A percentile compares a stretch with the other conserved stretches of the same genome.
Conservation (phyloP, 2,113 vertebrate genomes). For the Antennarius striatus region DNA sequence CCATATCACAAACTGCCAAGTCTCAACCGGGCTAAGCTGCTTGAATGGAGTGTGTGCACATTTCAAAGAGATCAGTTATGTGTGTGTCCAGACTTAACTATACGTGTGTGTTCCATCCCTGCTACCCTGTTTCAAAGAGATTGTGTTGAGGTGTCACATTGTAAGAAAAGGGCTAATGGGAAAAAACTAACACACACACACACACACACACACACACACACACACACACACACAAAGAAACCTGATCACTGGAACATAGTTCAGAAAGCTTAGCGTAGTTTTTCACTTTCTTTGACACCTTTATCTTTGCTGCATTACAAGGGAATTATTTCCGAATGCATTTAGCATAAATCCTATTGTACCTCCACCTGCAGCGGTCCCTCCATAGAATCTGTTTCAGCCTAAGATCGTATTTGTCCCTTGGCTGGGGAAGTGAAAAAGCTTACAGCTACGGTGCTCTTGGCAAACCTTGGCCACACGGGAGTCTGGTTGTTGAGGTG, state of each 20-base stretch:
- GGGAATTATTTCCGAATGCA: slow-evolving; percentile 31
- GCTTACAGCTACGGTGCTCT: slow-evolving; percentile 6
- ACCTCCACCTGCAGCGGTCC: neutral
- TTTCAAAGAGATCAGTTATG: slow-evolving; percentile 66
- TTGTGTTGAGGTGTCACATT: slow-evolving; percentile 45
- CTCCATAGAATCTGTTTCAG: slow-evolving; percentile 5
- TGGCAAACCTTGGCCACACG: neutral
- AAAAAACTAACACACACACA: slow-evolving; percentile 2
- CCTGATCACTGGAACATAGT: slow-evolving; percentile 19
- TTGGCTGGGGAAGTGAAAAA: neutral
- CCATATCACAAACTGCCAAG: slow-evolving; percentile 42
- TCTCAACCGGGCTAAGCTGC: slow-evolving; percentile 53
- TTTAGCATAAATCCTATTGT: slow-evolving; percentile 32
- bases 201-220: no score
- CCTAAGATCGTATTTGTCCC: slow-evolving; percentile 25
- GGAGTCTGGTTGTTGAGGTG: neutral
- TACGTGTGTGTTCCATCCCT: slow-evolving; percentile 14
- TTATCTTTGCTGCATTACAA: slow-evolving; percentile 27
- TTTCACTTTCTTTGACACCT: slow-evolving; percentile 16
- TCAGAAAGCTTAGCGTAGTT: slow-evolving; percentile 26
- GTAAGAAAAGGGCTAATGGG: slow-evolving; percentile 18
- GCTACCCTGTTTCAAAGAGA: slow-evolving; percentile 52
- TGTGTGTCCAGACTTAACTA: slow-evolving; percentile 36
- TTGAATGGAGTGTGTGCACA: slow-evolving; percentile 43
- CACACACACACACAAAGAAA: neutral